Percentiles rank a stretch among this genome's conserved stretches.
These are phyloP conservation scores for Campoplex capitator DNA, from an alignment of 2,888 invertebrate genomes.

Conservation along the genomic window DNA sequence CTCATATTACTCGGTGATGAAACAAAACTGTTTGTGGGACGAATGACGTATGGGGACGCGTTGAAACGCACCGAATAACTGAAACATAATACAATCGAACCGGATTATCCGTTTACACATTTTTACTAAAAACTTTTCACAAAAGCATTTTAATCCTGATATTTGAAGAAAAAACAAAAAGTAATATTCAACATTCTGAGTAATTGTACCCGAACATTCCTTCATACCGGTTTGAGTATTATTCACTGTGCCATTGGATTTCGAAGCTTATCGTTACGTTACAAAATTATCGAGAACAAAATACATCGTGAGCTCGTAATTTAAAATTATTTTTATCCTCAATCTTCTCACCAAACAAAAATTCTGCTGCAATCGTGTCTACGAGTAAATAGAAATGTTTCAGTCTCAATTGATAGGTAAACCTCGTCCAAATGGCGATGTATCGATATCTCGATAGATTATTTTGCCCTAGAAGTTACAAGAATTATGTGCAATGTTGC, in stretches of 20 bases:
- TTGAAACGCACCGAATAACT: conserved; percentile 48
- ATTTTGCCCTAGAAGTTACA: not conserved
- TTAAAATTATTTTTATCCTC: not conserved
- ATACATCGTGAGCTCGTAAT: not conserved
- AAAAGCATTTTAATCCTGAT: conserved; percentile 35
- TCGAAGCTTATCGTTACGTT: not conserved
- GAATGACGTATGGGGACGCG: conserved; percentile 87
- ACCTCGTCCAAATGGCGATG: not conserved
- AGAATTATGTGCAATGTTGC: not conserved
- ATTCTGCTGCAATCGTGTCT: not conserved
- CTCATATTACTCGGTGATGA: conserved; percentile 93
- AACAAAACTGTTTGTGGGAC: conserved; percentile 93
- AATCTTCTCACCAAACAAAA: not conserved
- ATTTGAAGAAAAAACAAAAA: not conserved
- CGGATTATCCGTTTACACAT: conserved; percentile 23
- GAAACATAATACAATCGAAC: conserved; percentile 2
- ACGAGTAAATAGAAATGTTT: not conserved
- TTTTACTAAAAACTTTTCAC: conserved; percentile 33
- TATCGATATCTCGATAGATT: not conserved
- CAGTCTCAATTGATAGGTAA: not conserved
- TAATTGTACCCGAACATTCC: conserved; percentile 44
- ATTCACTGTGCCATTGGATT: conserved; percentile 49
- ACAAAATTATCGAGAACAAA: not conserved
- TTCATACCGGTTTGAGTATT: conserved; percentile 33
- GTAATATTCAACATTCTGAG: conserved; percentile 18